These are phyloP conservation scores for Cephus rjabovi DNA, from an alignment of 2,888 invertebrate genomes.

Conservation along the genomic window DNA sequence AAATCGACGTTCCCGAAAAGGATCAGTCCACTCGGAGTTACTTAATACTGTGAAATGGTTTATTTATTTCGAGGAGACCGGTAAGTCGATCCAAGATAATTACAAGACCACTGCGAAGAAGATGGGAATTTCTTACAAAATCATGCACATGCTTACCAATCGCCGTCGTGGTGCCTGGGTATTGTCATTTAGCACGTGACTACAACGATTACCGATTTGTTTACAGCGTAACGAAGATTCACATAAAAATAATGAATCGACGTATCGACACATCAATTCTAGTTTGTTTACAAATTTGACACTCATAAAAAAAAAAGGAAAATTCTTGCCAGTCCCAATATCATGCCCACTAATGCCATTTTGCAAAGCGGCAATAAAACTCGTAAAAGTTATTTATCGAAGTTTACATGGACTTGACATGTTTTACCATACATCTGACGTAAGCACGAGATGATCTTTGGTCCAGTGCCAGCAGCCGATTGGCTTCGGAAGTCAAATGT, in stretches of 20 bases:
- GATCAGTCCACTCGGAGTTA: background rate
- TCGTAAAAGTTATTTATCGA: background rate
- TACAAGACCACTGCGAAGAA: background rate
- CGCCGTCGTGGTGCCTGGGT: no score
- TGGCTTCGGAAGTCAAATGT: background rate
- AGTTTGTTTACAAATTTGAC: background rate
- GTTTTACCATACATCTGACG: conserved; percentile 1
- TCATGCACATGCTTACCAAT: background rate
- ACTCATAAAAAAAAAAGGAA: background rate
- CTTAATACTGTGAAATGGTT: background rate
- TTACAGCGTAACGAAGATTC: background rate
- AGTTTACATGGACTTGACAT: background rate
- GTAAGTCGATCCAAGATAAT: background rate
- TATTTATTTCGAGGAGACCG: background rate
- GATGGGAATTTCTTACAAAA: background rate
- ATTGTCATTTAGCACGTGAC: background rate
- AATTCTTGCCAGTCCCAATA: background rate
- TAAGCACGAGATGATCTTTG: background rate
- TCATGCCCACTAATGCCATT: background rate
- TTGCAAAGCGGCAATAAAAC: background rate
- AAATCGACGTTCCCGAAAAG: background rate
- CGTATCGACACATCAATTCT: background rate
- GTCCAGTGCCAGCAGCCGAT: conserved; percentile 4
- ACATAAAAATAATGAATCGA: background rate
- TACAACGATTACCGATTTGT: no score